A percentile compares a stretch with the other conserved stretches of the same genome.
These are phyloP conservation scores for Ligdia adustata DNA, from an alignment of 2,888 invertebrate species.

Conservation along the genomic window DNA sequence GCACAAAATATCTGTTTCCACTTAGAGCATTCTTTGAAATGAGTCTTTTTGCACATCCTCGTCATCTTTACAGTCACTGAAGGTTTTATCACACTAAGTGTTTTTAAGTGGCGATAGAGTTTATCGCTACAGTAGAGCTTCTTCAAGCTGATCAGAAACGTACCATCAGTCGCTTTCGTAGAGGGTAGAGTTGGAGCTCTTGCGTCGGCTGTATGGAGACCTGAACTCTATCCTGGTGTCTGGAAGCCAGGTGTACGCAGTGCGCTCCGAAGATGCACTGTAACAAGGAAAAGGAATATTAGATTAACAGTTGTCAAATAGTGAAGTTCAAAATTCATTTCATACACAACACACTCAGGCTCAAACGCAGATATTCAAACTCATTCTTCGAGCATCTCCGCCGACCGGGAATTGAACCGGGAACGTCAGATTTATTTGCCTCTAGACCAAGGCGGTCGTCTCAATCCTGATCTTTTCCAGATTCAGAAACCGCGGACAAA, in stretches of 20 bases:
- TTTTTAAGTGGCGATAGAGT: not conserved
- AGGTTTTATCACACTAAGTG: not conserved
- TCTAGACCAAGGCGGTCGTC: too few species aligned
- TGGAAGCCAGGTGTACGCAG: slow-evolving; percentile 83
- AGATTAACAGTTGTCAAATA: too few species aligned
- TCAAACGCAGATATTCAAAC: too few species aligned
- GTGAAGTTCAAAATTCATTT: too few species aligned
- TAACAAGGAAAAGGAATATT: slow-evolving; percentile 53
- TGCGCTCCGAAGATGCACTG: slow-evolving; percentile 80
- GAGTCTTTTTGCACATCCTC: too few species aligned
- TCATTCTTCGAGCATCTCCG: too few species aligned
- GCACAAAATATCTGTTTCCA: slow-evolving; percentile 4
- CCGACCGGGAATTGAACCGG: too few species aligned
- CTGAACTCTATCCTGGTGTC: slow-evolving; percentile 77
- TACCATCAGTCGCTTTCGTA: slow-evolving; percentile 82
- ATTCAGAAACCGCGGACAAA: too few species aligned
- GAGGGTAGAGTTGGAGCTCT: slow-evolving; percentile 76
- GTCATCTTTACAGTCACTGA: too few species aligned
- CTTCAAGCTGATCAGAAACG: slow-evolving; percentile 73
- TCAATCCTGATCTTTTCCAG: too few species aligned
- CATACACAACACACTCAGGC: too few species aligned
- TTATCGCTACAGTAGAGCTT: slow-evolving; percentile 61
- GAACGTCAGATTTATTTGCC: too few species aligned
- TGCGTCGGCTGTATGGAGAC: slow-evolving; percentile 71
- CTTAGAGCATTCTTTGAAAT: not conserved